A percentile compares a stretch with the other conserved stretches of the same genome.
Conservation (phyloP, 2,113 vertebrate genomes). For the Xenotilapia longispinis region DNA sequence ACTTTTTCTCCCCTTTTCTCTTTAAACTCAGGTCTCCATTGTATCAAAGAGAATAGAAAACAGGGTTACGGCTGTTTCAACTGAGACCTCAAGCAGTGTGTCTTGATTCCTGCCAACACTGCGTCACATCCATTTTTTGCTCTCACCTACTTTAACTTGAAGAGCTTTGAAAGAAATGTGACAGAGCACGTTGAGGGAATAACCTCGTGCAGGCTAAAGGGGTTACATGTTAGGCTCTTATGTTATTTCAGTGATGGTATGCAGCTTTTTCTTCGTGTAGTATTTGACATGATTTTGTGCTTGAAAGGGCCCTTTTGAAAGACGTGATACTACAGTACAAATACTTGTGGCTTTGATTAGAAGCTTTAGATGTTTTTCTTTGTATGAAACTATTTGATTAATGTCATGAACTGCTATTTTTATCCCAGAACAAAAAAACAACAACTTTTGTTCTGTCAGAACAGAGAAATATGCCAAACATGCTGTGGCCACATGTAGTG, state of each 20-base stretch:
- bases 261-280: not conserved
- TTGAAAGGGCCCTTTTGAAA: not conserved
- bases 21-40: not conserved
- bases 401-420: not conserved
- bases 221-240: not conserved
- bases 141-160: not conserved
- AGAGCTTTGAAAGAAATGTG: conserved; percentile 9
- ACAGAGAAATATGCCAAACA: not conserved
- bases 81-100: not conserved
- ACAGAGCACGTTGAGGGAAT: not conserved
- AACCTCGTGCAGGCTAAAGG: not conserved
- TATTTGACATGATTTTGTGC: not conserved
- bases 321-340: not conserved
- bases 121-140: not conserved
- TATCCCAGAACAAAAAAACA: not conserved
- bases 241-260: not conserved
- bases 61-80: not conserved
- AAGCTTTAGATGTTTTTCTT: not conserved
- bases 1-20: not conserved
- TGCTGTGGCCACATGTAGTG: not conserved
- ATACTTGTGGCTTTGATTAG: not conserved
- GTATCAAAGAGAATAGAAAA: not conserved
- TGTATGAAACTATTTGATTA: not conserved
- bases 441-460: not conserved
- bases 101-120: not conserved